These are phyloP conservation scores for Ptychobarbus kaznakovi DNA, from an alignment of 2,797 vertebrate species.

Conservation along the genomic window DNA sequence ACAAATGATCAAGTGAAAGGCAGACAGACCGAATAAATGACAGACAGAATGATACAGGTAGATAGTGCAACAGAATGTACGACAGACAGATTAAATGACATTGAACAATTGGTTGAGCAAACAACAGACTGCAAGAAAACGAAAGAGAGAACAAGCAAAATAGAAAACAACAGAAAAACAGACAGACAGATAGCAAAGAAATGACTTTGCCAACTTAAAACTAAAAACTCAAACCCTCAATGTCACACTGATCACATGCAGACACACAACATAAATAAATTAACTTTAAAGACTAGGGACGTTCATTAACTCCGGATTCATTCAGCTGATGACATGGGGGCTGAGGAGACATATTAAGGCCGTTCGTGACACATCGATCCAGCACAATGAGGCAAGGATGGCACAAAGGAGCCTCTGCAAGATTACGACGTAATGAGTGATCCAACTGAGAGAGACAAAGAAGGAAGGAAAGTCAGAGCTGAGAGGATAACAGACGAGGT, in stretches of 20 bases:
- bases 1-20: background rate
- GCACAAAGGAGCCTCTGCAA: constrained; percentile 65
- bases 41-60: background rate
- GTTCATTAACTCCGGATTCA: constrained; percentile 53
- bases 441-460: constrained; percentile 38
- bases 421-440: constrained; percentile 78
- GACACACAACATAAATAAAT: constrained; percentile 11
- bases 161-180: background rate
- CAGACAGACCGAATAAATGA: background rate
- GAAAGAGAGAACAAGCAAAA: background rate
- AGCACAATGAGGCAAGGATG: constrained; percentile 70
- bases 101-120: background rate
- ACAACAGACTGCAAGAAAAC: background rate
- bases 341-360: constrained; percentile 60
- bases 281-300: constrained; percentile 41
- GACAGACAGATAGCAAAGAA: background rate
- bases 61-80: background rate
- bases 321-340: constrained; percentile 70
- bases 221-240: constrained; percentile 10
- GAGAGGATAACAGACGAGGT: constrained; percentile 23
- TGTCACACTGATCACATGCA: constrained; percentile 23
- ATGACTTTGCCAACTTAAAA: background rate
- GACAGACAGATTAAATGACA: background rate
- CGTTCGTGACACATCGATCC: constrained; percentile 69
- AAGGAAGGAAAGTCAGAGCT: constrained; percentile 1